phyloP scores from a whole-genome alignment of 2,113 vertebrate genomes.

The Pungitius pungitius region DNA sequence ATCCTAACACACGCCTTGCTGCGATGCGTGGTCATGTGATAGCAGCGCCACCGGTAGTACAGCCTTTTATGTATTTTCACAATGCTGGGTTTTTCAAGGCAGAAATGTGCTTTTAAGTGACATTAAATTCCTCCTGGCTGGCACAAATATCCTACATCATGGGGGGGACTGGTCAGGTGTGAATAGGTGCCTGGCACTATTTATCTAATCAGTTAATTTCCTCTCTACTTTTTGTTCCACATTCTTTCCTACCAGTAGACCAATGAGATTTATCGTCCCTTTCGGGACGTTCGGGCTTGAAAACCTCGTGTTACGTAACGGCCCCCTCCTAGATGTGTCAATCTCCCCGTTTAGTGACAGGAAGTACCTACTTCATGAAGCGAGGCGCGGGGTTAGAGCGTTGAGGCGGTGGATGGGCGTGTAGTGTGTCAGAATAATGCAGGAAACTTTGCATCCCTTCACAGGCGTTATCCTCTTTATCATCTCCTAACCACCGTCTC shows the following conservation, averaged over 20 bases:
- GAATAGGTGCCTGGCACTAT: slow-evolving; percentile 27
- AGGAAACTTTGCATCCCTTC: background rate
- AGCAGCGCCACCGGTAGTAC: slow-evolving; percentile 22
- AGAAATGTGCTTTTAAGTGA: slow-evolving; percentile 48
- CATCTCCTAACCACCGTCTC: background rate
- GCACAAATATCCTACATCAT: slow-evolving; percentile 6
- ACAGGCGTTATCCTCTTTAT: background rate
- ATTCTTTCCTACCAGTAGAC: slow-evolving; percentile 6
- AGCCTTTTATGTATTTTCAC: slow-evolving; percentile 33
- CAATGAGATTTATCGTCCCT: background rate
- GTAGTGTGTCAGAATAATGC: background rate
- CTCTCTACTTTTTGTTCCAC: slow-evolving; percentile 2
- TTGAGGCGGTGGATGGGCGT: background rate
- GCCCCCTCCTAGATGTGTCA: background rate
- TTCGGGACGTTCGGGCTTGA: background rate
- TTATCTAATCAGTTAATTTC: slow-evolving; percentile 31
- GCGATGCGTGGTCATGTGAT: slow-evolving; percentile 11
- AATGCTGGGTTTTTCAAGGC: slow-evolving; percentile 25
- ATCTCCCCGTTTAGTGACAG: background rate
- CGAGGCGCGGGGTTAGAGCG: background rate
- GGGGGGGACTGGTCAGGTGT: background rate
- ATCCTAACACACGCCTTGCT: slow-evolving; percentile 21
- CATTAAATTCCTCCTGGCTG: slow-evolving; percentile 20
- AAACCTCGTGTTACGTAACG: background rate
- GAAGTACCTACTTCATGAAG: background rate